These are phyloP conservation scores for Bicyclus anynana DNA, from an alignment of 1,140 invertebrate genomes.

Conservation along the genomic window DNA sequence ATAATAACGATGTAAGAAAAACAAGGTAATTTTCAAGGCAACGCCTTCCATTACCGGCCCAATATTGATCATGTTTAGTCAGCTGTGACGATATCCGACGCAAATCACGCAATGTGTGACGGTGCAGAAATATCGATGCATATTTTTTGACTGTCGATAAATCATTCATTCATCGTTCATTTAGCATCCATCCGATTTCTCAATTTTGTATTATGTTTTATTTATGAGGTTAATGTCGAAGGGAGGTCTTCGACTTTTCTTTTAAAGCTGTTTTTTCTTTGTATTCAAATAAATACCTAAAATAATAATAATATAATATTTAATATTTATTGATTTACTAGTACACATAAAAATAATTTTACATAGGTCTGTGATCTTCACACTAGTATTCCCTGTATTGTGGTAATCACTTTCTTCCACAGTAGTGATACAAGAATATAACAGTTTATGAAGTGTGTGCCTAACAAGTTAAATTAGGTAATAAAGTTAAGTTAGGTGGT, in stretches of 20 bases:
- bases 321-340: no score
- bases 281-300: no score
- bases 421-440: no score
- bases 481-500: no score
- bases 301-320: no score
- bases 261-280: background rate
- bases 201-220: conserved; percentile 14
- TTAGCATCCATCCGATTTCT: conserved; percentile 17
- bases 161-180: conserved; percentile 20
- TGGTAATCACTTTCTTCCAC: no score
- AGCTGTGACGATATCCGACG: conserved; percentile 19
- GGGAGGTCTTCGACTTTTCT: background rate
- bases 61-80: conserved; percentile 20
- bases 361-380: no score
- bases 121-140: conserved; percentile 19
- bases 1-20: background rate
- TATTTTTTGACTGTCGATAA: conserved; percentile 18
- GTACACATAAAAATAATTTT: no score
- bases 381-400: no score
- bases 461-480: no score
- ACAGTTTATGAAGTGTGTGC: no score
- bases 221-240: background rate
- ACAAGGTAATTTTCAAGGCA: background rate
- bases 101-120: conserved; percentile 19
- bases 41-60: conserved; percentile 8